phyloP scores from a whole-genome alignment of 1,140 invertebrate genomes.

The Venturia canescens region DNA sequence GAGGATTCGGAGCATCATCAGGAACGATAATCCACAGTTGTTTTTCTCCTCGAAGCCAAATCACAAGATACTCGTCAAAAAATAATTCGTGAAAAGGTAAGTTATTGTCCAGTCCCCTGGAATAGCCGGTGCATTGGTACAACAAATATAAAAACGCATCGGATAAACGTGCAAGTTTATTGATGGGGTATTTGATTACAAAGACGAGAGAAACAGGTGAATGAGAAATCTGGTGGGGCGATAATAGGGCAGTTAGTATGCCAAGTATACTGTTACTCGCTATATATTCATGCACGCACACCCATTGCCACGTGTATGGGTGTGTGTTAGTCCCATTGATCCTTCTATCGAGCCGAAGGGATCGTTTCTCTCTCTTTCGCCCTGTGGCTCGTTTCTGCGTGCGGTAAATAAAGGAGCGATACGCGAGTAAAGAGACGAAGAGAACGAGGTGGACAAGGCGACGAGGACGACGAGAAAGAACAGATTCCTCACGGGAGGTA shows the following conservation, averaged over 20 bases:
- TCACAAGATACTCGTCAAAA: neutral
- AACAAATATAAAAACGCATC: neutral
- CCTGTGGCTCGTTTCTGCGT: constrained; percentile 3
- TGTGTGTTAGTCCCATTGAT: constrained; percentile 67
- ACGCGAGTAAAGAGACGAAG: neutral
- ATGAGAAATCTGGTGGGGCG: constrained; percentile 61
- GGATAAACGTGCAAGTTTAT: constrained; percentile 44
- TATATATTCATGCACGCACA: constrained; percentile 57
- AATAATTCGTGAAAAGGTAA: neutral
- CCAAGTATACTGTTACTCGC: constrained; percentile 69
- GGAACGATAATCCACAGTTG: too few relatives aligned
- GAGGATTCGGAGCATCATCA: too few relatives aligned
- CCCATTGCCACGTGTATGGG: too few relatives aligned
- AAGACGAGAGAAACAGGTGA: constrained; percentile 55
- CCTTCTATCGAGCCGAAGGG: constrained; percentile 48
- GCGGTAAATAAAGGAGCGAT: neutral
- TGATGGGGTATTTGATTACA: constrained; percentile 64
- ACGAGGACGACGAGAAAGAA: constrained; percentile 56
- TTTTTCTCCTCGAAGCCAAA: too few relatives aligned
- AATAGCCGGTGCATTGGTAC: neutral
- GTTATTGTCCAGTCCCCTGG: too few relatives aligned
- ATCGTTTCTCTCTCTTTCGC: constrained; percentile 29
- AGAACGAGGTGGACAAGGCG: constrained; percentile 17
- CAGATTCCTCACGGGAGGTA: constrained; percentile 63
- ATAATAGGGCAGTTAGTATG: constrained; percentile 72